Conservation (phyloP, 2,113 vertebrate genomes). For the Chaetura pelagica region DNA sequence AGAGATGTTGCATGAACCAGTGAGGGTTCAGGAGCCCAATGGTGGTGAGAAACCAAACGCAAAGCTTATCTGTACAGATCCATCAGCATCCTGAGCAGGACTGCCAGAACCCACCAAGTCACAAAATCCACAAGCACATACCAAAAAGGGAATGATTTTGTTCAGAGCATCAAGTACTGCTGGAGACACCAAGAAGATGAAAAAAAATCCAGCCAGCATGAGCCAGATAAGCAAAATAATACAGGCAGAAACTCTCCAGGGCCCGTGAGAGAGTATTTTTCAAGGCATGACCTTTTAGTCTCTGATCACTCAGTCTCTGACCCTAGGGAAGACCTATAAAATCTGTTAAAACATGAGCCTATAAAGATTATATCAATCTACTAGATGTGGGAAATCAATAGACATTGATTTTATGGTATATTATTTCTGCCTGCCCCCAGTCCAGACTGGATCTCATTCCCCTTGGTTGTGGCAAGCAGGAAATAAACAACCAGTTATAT, state of each 20-base stretch:
- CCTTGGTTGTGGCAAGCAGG: neutral
- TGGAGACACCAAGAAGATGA: fast-evolving
- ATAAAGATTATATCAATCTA: neutral
- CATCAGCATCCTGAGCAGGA: neutral
- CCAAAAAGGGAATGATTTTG: neutral
- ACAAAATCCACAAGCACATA: neutral
- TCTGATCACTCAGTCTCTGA: neutral
- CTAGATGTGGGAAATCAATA: neutral
- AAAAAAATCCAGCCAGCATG: neutral
- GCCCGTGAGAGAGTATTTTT: neutral
- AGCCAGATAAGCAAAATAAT: neutral
- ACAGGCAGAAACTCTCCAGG: neutral
- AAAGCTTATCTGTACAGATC: neutral
- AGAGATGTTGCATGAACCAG: neutral
- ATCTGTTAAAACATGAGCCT: neutral
- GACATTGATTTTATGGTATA: neutral
- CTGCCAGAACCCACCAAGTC: neutral
- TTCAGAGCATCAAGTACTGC: neutral
- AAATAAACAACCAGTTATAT: neutral
- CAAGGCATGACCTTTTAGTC: neutral
- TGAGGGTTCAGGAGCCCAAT: neutral
- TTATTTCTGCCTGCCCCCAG: neutral
- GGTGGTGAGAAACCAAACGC: neutral
- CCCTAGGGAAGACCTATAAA: neutral
- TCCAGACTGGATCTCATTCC: neutral